phyloP scores from a whole-genome alignment of 23 tunicate genomes.

The Corella eumyota region DNA sequence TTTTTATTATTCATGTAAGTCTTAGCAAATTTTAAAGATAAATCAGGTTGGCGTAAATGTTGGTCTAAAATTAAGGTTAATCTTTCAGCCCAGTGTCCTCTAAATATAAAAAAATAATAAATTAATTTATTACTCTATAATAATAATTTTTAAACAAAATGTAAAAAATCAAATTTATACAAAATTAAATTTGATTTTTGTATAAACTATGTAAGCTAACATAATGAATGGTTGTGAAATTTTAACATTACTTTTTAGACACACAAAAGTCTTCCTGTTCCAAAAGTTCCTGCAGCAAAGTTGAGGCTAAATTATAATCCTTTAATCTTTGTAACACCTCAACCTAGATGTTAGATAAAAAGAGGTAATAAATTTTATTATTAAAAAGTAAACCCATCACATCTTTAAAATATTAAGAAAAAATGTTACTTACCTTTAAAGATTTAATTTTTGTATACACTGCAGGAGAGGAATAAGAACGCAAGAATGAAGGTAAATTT shows the following conservation, averaged over 20 bases:
- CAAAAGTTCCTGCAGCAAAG: constrained; percentile 22
- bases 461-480: too few relatives aligned
- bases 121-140: too few relatives aligned
- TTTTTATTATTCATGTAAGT: constrained; percentile 13
- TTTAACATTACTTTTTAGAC: constrained; percentile 28
- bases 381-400: too few relatives aligned
- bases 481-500: too few relatives aligned
- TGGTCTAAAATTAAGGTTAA: constrained; percentile 60
- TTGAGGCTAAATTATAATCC: constrained; percentile 30
- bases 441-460: too few relatives aligned
- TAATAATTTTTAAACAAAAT: too few relatives aligned
- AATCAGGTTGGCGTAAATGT: constrained; percentile 44
- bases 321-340: constrained; percentile 53
- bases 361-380: too few relatives aligned
- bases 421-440: too few relatives aligned
- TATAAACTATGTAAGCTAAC: too few relatives aligned
- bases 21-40: constrained; percentile 24
- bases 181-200: neutral
- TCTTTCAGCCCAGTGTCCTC: constrained; percentile 82
- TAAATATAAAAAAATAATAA: neutral
- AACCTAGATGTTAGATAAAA: constrained; percentile 51
- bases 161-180: too few relatives aligned
- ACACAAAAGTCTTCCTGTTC: constrained; percentile 31
- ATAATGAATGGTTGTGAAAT: neutral
- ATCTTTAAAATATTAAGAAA: too few relatives aligned